Evolutionary conservation across 2,888 invertebrate species (phyloP), one percentile per base, ranked within the genome.

Genomic region (Trachelus tabidus): DNA sequence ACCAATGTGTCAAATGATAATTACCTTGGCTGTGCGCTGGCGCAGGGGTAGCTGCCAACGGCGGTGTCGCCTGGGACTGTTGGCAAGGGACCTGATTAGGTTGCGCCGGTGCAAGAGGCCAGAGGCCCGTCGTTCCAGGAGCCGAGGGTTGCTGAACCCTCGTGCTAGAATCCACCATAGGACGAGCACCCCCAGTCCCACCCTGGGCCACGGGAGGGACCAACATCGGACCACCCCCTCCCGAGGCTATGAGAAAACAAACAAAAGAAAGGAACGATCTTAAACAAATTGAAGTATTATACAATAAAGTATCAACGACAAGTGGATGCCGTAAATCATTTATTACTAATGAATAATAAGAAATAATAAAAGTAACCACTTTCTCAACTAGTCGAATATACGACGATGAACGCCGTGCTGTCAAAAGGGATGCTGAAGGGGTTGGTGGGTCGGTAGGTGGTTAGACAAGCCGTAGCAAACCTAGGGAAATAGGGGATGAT

Each of bases 51-150:
- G 90, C 88, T 74, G 90, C 90, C 77, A 90, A 83, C 76, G 90
- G 88, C 81, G 90, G 90, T 79, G 90, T 90, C 69, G 86, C 87
- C 81, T 90, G 90, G 76, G 89, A 86, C 81, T 89, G 90, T 77
- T 90, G 90, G 74, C 74, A 35, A 30, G 37, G 34, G 76, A 88
- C 78, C 79, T 89, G 89, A 87, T 85, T 89, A 84, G 92, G 91
- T 83, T 93, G 93, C 73, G 89, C 89, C 86, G 91, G 90, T 83
- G 91, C 89, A 79, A 90, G 91, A 90, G 90, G 93, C 93, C 91
- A 93, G 88, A 91, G 92, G 91, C 90, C 85, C 80, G 89, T 86
- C 80, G 87, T 85, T 81, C 88, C 87, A 78, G 87, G 85, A 79
- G 85, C 87, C 84, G 89, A 87, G 81, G 88, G 85, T 78, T 88